Evolutionary conservation across 2,888 invertebrate genomes (phyloP).

Genomic region (Nebria brevicollis): DNA sequence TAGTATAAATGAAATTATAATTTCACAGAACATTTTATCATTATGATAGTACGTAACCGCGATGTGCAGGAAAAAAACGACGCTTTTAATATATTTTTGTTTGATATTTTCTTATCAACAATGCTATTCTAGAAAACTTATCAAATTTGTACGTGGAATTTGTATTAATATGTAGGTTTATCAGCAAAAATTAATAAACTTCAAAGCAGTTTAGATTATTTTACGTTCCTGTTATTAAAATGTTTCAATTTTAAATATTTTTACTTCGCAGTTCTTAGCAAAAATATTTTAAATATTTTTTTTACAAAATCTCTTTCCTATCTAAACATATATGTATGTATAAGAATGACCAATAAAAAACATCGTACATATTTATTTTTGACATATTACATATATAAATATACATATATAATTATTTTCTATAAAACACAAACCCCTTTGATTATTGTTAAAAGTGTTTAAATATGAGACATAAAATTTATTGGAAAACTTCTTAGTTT

Average conservation of each 20-base stretch:
- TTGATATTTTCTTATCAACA: not conserved
- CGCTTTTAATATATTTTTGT: not conserved
- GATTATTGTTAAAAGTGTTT: too few relatives aligned
- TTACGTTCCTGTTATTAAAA: not conserved
- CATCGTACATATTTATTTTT: too few relatives aligned
- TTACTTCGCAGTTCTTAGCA: too few relatives aligned
- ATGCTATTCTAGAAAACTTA: not conserved
- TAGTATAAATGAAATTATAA: not conserved
- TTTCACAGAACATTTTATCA: not conserved
- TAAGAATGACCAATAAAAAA: too few relatives aligned
- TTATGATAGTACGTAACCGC: not conserved
- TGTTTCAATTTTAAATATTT: not conserved
- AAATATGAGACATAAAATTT: too few relatives aligned
- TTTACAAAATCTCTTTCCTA: too few relatives aligned
- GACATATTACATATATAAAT: too few relatives aligned
- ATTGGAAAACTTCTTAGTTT: too few relatives aligned
- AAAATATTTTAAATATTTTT: too few relatives aligned
- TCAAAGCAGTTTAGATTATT: not conserved
- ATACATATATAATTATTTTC: too few relatives aligned
- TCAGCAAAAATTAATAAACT: not conserved
- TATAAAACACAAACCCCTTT: too few relatives aligned
- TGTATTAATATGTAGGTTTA: not conserved
- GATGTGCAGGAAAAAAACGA: not conserved
- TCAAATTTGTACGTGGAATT: not conserved
- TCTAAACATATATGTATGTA: too few relatives aligned